Evolutionary conservation across 2,797 vertebrate genomes (phyloP).

Genomic region (Martes flavigula): DNA sequence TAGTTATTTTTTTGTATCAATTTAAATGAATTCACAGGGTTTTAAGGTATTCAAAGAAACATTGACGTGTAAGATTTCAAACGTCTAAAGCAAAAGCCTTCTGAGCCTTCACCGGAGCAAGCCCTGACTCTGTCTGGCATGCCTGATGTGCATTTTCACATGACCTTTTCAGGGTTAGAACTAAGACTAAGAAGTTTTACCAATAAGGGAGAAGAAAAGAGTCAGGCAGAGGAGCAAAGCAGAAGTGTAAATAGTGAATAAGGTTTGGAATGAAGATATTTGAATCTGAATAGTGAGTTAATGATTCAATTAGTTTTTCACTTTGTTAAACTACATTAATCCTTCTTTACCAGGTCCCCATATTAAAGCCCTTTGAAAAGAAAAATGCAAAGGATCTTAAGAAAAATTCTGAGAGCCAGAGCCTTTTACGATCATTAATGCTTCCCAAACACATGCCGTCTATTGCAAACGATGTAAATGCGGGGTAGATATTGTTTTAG

Average conservation of each 20-base stretch:
- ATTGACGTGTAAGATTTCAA: slow-evolving; percentile 34
- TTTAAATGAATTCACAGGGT: neutral
- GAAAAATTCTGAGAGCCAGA: slow-evolving; percentile 60
- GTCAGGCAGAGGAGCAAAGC: slow-evolving; percentile 76
- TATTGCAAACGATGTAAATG: slow-evolving; percentile 52
- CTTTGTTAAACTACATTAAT: slow-evolving; percentile 88
- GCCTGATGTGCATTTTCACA: slow-evolving; percentile 82
- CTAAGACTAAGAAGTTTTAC: slow-evolving; percentile 81
- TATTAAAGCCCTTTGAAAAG: slow-evolving; percentile 79
- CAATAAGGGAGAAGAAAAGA: slow-evolving; percentile 84
- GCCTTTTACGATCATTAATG: slow-evolving; percentile 71
- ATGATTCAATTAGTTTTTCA: slow-evolving; percentile 90
- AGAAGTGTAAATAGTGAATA: slow-evolving; percentile 83
- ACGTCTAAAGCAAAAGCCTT: neutral
- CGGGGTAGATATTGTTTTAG: slow-evolving; percentile 69
- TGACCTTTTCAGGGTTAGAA: slow-evolving; percentile 78
- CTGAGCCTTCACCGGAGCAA: neutral
- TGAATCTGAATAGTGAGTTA: slow-evolving; percentile 90
- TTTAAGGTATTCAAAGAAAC: slow-evolving; percentile 29
- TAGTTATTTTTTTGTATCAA: neutral
- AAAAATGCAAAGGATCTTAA: slow-evolving; percentile 78
- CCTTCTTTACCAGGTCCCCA: slow-evolving; percentile 83
- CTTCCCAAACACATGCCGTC: slow-evolving; percentile 66
- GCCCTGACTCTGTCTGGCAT: slow-evolving; percentile 60
- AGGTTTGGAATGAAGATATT: slow-evolving; percentile 84